phyloP scores from a whole-genome alignment of 53 echinoderm and acorn worm genomes.

The Hippasteria phrygiana region DNA sequence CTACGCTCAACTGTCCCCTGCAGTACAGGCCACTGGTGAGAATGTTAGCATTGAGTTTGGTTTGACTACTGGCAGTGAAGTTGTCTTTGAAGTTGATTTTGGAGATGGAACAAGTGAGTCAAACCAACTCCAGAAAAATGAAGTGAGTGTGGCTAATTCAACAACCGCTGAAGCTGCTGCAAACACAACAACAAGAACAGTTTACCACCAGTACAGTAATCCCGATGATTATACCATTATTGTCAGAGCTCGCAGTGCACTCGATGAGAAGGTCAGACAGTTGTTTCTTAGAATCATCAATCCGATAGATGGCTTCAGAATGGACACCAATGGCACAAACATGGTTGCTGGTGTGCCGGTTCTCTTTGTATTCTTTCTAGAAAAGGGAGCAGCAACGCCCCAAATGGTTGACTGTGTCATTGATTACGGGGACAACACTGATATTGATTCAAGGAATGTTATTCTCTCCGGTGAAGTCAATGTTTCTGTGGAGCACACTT shows the following conservation, averaged over 20 bases:
- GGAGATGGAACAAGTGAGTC: constrained; percentile 45
- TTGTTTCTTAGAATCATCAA: constrained; percentile 27
- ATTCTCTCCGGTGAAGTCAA: constrained; percentile 5
- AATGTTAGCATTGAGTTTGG: constrained; percentile 10
- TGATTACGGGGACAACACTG: constrained; percentile 57
- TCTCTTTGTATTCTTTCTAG: constrained; percentile 41
- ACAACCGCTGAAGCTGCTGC: background rate
- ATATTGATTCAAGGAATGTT: background rate
- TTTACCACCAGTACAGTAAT: constrained; percentile 57
- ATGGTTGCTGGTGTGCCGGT: background rate
- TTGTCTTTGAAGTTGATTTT: constrained; percentile 54
- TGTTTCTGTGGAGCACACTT: constrained; percentile 19
- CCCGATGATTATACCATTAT: constrained; percentile 59
- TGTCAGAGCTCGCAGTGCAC: constrained; percentile 40
- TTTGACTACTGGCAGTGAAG: constrained; percentile 13
- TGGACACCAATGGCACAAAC: background rate
- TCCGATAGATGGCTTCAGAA: constrained; percentile 24
- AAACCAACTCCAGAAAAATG: background rate
- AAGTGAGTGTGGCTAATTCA: constrained; percentile 8
- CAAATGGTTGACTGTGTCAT: constrained; percentile 39
- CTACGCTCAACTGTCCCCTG: background rate
- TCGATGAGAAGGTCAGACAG: background rate
- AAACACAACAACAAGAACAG: constrained; percentile 12
- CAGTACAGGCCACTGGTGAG: constrained; percentile 6
- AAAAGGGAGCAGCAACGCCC: constrained; percentile 12